Evolutionary conservation across 2,797 vertebrate genomes (phyloP).

Genomic region (Denticeps clupeoides): DNA sequence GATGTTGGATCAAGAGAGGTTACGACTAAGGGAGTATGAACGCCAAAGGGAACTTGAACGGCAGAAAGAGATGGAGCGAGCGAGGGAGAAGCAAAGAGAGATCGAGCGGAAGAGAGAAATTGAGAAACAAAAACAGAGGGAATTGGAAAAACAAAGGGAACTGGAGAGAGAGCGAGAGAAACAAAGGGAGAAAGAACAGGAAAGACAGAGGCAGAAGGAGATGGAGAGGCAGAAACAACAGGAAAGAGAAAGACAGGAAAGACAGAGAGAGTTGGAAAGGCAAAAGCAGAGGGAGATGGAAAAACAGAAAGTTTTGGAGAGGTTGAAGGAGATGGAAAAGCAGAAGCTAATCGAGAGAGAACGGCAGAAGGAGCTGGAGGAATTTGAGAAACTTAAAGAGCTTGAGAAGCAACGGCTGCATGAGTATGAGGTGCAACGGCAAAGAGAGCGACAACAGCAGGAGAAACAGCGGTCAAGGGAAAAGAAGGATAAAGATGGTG

Average conservation of each 20-base stretch:
- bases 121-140: conserved; percentile 39
- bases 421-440: conserved; percentile 31
- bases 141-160: conserved; percentile 29
- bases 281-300: conserved; percentile 34
- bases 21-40: conserved; percentile 28
- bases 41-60: conserved; percentile 43
- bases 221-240: conserved; percentile 30
- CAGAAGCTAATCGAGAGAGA: conserved; percentile 38
- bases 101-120: conserved; percentile 26
- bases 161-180: conserved; percentile 42
- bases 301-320: conserved; percentile 40
- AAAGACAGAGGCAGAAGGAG: conserved; percentile 30
- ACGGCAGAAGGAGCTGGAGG: conserved; percentile 35
- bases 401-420: conserved; percentile 36
- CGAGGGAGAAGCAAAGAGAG: conserved; percentile 9
- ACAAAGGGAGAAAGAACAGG: conserved; percentile 30
- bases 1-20: conserved; percentile 21
- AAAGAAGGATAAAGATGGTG: conserved; percentile 39
- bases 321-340: conserved; percentile 14
- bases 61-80: conserved; percentile 24
- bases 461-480: conserved; percentile 40
- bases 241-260: conserved; percentile 27
- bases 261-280: conserved; percentile 24
- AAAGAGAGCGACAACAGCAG: conserved; percentile 28
- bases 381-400: conserved; percentile 38